A percentile compares a stretch with the other conserved stretches of the same genome.
Evolutionary conservation across 2,113 vertebrate species (phyloP).

Genomic region (Lycocorax pyrrhopterus): DNA sequence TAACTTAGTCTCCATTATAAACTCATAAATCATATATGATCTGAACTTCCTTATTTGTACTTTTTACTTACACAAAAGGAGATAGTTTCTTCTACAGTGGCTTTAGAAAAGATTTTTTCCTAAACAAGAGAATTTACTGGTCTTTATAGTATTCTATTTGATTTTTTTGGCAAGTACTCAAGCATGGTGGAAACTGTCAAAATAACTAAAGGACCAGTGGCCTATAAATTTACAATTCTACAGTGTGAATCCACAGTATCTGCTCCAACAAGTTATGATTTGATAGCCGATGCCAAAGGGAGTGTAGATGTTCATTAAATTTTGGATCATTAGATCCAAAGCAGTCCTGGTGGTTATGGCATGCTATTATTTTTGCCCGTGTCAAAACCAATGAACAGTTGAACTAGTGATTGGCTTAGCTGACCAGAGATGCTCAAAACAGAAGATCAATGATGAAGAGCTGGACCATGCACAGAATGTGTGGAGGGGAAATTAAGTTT

Average conservation of each 20-base stretch:
- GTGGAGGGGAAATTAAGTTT: background rate
- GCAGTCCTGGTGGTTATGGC: background rate
- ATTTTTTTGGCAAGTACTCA: background rate
- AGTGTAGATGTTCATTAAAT: slow-evolving; percentile 1
- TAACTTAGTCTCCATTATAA: background rate
- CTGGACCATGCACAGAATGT: background rate
- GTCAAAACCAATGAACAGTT: slow-evolving; percentile 18
- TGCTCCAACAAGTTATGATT: background rate
- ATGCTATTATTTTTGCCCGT: slow-evolving; percentile 24
- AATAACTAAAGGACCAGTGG: background rate
- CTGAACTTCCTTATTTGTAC: background rate
- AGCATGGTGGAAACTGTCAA: background rate
- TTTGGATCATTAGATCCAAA: slow-evolving; percentile 19
- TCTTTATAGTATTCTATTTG: background rate
- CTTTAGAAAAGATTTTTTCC: background rate
- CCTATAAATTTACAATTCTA: background rate
- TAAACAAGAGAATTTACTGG: background rate
- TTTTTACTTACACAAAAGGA: background rate
- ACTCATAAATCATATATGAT: background rate
- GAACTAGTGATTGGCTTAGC: background rate
- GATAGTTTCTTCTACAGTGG: background rate
- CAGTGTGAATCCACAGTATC: background rate
- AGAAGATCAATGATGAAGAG: background rate
- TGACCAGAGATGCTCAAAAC: background rate
- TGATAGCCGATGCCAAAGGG: background rate